A percentile compares a stretch with the other conserved stretches of the same genome.
These are phyloP conservation scores for Eurystomus glaucurus DNA, from an alignment of 2,797 vertebrate genomes.

Conservation along the genomic window DNA sequence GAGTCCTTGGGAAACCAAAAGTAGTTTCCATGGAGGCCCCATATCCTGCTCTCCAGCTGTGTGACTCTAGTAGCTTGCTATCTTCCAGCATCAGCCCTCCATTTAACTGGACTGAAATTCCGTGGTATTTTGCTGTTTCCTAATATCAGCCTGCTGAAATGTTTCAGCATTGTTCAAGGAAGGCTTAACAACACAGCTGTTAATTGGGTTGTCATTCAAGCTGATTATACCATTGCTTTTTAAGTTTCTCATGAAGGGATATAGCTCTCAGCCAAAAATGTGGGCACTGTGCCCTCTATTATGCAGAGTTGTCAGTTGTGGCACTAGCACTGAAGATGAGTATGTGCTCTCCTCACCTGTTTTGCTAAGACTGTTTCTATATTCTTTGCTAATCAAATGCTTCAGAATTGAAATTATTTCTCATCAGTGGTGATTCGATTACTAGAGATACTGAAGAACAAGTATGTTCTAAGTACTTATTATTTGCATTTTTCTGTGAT, in stretches of 20 bases:
- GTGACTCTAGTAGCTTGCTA: neutral
- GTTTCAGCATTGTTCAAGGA: neutral
- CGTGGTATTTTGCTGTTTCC: neutral
- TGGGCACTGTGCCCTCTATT: neutral
- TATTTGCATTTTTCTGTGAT: neutral
- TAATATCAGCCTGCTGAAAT: neutral
- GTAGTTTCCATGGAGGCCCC: neutral
- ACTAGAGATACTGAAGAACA: neutral
- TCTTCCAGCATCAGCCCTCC: neutral
- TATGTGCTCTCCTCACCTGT: neutral
- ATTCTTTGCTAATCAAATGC: neutral
- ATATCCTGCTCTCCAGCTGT: fast-evolving
- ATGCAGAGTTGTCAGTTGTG: neutral
- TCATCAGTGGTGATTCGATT: neutral
- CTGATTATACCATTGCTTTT: neutral
- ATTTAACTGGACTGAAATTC: neutral
- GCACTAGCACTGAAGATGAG: neutral
- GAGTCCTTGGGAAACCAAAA: neutral
- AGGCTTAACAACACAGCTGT: neutral
- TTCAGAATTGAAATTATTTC: neutral
- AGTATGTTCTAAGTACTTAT: neutral
- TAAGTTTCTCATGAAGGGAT: neutral
- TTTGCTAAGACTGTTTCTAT: neutral
- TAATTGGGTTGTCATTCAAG: neutral
- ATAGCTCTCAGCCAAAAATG: neutral